Percentiles rank a stretch among this genome's conserved stretches.
Evolutionary conservation across 1,140 invertebrate species (phyloP).

Genomic region (Aricia agestis): DNA sequence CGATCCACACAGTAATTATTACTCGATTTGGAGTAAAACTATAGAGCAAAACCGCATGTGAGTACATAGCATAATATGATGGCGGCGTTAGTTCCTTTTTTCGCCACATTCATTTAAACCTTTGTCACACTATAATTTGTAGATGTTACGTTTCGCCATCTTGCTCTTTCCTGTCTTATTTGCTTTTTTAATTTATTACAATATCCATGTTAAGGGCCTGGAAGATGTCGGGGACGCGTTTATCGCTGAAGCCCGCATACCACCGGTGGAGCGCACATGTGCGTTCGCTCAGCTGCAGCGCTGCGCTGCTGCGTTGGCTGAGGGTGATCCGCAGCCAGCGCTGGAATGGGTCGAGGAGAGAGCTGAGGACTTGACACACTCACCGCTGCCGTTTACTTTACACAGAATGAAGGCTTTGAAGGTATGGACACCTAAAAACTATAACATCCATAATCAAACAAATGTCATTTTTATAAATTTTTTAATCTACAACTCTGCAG

Average conservation of each 20-base stretch:
- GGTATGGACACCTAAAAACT: conserved; percentile 24
- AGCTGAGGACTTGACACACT: conserved; percentile 76
- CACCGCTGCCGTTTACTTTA: conserved; percentile 65
- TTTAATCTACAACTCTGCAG: neutral
- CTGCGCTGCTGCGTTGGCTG: conserved; percentile 55
- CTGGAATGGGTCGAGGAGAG: conserved; percentile 85
- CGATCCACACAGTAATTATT: too few relatives aligned
- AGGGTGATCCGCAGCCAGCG: conserved; percentile 85
- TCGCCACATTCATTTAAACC: too few relatives aligned
- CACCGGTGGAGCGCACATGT: conserved; percentile 56
- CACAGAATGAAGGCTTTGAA: conserved; percentile 75
- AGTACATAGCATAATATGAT: too few relatives aligned
- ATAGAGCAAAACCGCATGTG: too few relatives aligned
- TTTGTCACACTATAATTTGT: too few relatives aligned
- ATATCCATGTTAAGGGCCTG: conserved; percentile 80
- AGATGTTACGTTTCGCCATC: too few relatives aligned
- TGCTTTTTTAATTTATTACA: too few relatives aligned
- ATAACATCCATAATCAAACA: too few relatives aligned
- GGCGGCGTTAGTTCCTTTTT: too few relatives aligned
- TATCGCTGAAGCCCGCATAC: conserved; percentile 63
- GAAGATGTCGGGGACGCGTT: conserved; percentile 74
- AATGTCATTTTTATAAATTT: too few relatives aligned
- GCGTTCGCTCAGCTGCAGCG: conserved; percentile 66
- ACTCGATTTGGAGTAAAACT: too few relatives aligned
- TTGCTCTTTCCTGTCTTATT: too few relatives aligned